phyloP scores from a whole-genome alignment of 1,140 invertebrate species.

The Drosophila burlai region DNA sequence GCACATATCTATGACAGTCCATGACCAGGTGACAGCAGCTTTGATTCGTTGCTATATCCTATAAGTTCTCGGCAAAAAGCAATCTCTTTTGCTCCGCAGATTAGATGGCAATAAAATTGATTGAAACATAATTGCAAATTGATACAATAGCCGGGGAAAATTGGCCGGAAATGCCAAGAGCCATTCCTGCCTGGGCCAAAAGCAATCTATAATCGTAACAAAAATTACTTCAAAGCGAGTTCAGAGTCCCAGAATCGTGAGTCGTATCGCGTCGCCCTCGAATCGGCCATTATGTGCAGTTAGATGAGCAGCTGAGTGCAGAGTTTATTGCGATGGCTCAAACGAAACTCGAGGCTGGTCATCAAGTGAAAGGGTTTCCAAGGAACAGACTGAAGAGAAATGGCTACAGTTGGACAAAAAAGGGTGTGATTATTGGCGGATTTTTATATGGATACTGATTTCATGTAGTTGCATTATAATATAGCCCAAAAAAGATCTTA shows the following conservation, averaged over 20 bases:
- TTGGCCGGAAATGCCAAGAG: slow-evolving; percentile 60
- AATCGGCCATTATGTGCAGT: slow-evolving; percentile 36
- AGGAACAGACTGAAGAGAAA: slow-evolving; percentile 7
- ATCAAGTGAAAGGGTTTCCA: slow-evolving; percentile 25
- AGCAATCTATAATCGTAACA: slow-evolving; percentile 54
- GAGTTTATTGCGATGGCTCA: slow-evolving; percentile 12
- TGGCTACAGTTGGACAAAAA: slow-evolving; percentile 7
- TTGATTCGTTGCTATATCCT: neutral
- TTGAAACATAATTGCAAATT: slow-evolving; percentile 76
- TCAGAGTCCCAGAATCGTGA: slow-evolving; percentile 17
- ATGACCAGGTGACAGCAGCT: slow-evolving; percentile 1
- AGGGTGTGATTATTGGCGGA: neutral
- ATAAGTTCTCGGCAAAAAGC: slow-evolving; percentile 39
- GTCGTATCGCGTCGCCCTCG: slow-evolving; percentile 20
- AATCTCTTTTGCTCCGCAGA: slow-evolving; percentile 58
- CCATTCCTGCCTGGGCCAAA: slow-evolving; percentile 15
- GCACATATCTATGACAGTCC: slow-evolving; percentile 12
- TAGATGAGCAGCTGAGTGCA: slow-evolving; percentile 38
- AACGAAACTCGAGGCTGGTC: neutral
- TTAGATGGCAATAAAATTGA: slow-evolving; percentile 65
- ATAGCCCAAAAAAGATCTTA: too few species aligned
- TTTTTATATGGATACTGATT: neutral
- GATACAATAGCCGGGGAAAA: slow-evolving; percentile 63
- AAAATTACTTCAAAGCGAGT: slow-evolving; percentile 56
- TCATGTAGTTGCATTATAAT: neutral